Evolutionary conservation across 2,888 invertebrate species (phyloP).

Genomic region (Caradrina clavipalpis): DNA sequence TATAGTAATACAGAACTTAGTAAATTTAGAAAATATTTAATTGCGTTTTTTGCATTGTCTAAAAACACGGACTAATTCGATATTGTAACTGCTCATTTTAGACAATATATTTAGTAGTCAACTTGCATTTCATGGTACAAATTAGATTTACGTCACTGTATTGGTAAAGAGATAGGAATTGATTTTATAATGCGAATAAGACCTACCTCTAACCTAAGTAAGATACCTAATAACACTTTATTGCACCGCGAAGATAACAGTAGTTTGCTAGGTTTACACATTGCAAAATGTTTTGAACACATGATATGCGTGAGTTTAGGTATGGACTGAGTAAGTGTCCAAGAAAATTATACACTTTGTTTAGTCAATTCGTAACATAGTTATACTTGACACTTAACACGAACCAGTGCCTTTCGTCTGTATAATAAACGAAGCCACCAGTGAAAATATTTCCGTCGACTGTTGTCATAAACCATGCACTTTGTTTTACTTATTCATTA

Average conservation of each 20-base stretch:
- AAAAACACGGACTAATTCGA: constrained; percentile 47
- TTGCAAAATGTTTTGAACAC: constrained; percentile 51
- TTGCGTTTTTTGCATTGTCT: constrained; percentile 30
- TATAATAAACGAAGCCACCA: constrained; percentile 51
- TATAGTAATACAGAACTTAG: constrained; percentile 40
- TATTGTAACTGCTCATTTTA: constrained; percentile 77
- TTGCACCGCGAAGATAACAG: constrained; percentile 58
- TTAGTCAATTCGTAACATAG: constrained; percentile 47
- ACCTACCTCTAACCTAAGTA: constrained; percentile 67
- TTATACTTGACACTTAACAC: constrained; percentile 52
- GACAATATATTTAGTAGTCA: constrained; percentile 79
- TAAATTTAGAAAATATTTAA: constrained; percentile 47
- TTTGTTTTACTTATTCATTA: constrained; percentile 72
- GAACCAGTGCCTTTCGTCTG: constrained; percentile 62
- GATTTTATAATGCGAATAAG: constrained; percentile 56
- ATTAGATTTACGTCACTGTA: constrained; percentile 77
- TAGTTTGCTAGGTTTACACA: constrained; percentile 60
- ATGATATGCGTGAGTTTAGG: constrained; percentile 37
- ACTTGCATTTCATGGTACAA: constrained; percentile 85
- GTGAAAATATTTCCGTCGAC: constrained; percentile 60
- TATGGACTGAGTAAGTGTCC: constrained; percentile 37
- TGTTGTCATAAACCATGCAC: constrained; percentile 86
- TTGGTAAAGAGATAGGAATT: constrained; percentile 63
- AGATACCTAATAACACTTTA: constrained; percentile 59
- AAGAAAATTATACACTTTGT: constrained; percentile 25